Evolutionary conservation across 2,888 invertebrate genomes (phyloP).

Genomic region (Ptilodon capucinus): DNA sequence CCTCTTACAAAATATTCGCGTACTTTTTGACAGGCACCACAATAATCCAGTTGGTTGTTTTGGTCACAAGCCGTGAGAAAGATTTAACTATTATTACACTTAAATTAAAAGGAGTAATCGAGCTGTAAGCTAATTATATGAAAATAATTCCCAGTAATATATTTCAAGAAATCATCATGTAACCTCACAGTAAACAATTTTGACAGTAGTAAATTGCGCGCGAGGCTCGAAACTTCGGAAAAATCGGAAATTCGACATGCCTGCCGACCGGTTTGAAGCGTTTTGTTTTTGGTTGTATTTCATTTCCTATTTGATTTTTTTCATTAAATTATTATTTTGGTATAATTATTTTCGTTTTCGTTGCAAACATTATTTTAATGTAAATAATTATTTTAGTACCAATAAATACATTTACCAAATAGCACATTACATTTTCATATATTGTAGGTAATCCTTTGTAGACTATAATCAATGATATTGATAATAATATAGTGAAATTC

Average conservation of each 20-base stretch:
- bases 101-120: background rate
- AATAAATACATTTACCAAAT: no score
- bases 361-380: no score
- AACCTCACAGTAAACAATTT: conserved; percentile 76
- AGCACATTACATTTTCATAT: no score
- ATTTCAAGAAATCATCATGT: conserved; percentile 31
- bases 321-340: no score
- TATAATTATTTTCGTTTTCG: no score
- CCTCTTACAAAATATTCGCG: conserved; percentile 68
- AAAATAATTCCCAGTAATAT: conserved; percentile 8
- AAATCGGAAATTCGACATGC: conserved; percentile 15
- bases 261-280: conserved; percentile 13
- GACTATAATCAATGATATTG: no score
- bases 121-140: background rate
- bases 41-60: conserved; percentile 64
- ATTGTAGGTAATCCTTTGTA: no score
- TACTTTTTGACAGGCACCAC: conserved; percentile 70
- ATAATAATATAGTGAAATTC: no score
- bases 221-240: conserved; percentile 47
- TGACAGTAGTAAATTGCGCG: conserved; percentile 73
- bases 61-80: conserved; percentile 22
- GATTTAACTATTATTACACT: background rate
- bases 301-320: no score
- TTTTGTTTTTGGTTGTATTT: conserved; percentile 21
- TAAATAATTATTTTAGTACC: no score